These are phyloP conservation scores for Caradrina clavipalpis DNA, from an alignment of 2,888 invertebrate species.

Conservation along the genomic window DNA sequence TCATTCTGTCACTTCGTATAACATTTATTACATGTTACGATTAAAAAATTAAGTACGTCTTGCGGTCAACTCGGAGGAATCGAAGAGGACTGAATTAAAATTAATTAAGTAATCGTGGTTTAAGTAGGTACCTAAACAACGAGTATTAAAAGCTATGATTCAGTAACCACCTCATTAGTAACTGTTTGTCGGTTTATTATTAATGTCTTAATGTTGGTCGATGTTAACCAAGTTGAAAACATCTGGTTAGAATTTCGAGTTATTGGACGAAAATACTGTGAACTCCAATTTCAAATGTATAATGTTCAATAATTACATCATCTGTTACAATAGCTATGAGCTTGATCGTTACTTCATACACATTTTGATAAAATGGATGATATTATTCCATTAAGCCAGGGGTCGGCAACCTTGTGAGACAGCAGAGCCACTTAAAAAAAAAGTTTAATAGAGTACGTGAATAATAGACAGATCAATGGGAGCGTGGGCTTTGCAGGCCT, in stretches of 20 bases:
- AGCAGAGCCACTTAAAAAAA: no score
- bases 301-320: background rate
- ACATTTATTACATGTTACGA: background rate
- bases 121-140: background rate
- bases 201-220: constrained; percentile 22
- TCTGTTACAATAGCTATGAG: constrained; percentile 3
- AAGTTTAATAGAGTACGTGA: no score
- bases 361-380: background rate
- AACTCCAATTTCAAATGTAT: background rate
- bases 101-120: constrained; percentile 27
- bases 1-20: constrained; percentile 13
- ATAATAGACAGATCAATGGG: no score
- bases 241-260: constrained; percentile 25
- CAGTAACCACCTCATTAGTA: constrained; percentile 35
- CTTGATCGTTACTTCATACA: background rate
- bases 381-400: constrained; percentile 1
- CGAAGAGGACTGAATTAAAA: constrained; percentile 18
- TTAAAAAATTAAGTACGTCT: constrained; percentile 21
- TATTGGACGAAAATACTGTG: constrained; percentile 19
- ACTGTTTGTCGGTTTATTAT: constrained; percentile 29
- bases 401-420: no score
- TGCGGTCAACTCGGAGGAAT: constrained; percentile 37
- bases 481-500: no score
- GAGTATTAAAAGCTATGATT: constrained; percentile 35
- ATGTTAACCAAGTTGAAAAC: constrained; percentile 11